A percentile compares a stretch with the other conserved stretches of the same genome.
These are phyloP conservation scores for Pitta sordida DNA, from an alignment of 2,113 vertebrate genomes.

Conservation along the genomic window DNA sequence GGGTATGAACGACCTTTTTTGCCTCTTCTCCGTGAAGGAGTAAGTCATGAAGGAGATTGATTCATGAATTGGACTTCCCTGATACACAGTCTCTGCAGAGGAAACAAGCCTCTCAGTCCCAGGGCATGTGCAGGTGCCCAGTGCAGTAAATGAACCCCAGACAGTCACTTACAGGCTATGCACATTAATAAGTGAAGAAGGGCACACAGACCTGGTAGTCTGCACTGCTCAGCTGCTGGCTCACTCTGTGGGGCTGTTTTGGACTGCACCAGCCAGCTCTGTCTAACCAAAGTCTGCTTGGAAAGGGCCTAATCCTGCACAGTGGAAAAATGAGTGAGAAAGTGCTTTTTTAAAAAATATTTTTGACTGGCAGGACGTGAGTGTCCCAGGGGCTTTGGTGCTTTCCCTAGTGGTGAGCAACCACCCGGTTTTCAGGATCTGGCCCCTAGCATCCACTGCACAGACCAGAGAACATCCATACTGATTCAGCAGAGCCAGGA, in stretches of 20 bases:
- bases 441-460: neutral
- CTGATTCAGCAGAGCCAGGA: neutral
- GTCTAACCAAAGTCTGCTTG: neutral
- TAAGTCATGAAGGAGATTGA: neutral
- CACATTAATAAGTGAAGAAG: neutral
- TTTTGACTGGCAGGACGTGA: neutral
- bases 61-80: neutral
- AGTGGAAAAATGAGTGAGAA: neutral
- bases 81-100: neutral
- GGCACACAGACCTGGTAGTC: accelerated
- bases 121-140: neutral
- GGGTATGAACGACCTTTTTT: neutral
- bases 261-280: neutral
- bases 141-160: neutral
- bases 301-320: neutral
- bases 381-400: neutral
- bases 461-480: neutral
- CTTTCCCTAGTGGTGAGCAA: neutral
- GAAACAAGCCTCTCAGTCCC: neutral
- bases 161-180: neutral
- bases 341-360: neutral
- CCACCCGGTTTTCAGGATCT: neutral
- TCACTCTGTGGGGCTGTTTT: neutral
- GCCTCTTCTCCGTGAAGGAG: neutral
- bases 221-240: neutral